Percentiles rank a stretch among this genome's conserved stretches.
Conservation (phyloP, 2,888 invertebrate genomes). For the Oscheius sp. region DNA sequence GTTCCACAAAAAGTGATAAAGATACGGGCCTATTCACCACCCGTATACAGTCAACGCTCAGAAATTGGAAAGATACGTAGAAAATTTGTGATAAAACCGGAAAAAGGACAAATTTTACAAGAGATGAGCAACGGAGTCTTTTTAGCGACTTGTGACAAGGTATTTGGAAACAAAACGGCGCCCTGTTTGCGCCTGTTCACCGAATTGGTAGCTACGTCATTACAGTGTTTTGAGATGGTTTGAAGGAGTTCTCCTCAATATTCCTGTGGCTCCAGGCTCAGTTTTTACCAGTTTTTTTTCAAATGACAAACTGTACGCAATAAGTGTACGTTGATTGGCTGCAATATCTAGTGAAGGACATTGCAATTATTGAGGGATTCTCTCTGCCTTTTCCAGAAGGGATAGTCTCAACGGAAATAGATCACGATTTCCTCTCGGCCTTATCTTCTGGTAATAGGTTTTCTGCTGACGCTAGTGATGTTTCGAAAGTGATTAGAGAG, state of each 20-base stretch:
- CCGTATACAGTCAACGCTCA: too few species aligned
- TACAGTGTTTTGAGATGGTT: slow-evolving; percentile 24
- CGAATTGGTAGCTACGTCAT: slow-evolving; percentile 31
- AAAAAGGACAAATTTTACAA: neutral
- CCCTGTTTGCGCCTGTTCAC: slow-evolving; percentile 37
- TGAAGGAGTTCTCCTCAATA: neutral
- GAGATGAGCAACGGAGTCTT: slow-evolving; percentile 1
- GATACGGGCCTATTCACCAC: too few species aligned
- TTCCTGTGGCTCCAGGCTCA: neutral
- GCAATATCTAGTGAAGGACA: slow-evolving; percentile 6
- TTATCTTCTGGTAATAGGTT: slow-evolving; percentile 17
- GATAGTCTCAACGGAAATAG: slow-evolving; percentile 4
- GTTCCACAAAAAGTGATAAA: too few species aligned
- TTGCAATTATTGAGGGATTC: neutral
- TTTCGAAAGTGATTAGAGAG: neutral
- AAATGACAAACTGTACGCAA: neutral
- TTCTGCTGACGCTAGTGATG: neutral
- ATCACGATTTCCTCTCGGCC: neutral
- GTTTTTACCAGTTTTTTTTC: neutral
- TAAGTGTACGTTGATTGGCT: slow-evolving; percentile 2
- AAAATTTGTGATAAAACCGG: neutral
- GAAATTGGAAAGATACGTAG: too few species aligned
- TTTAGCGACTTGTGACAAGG: slow-evolving; percentile 28
- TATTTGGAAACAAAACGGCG: slow-evolving; percentile 30
- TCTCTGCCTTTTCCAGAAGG: too few species aligned